Evolutionary conservation across 2,888 invertebrate species (phyloP).

Genomic region (Sphaerophoria rueppellii): DNA sequence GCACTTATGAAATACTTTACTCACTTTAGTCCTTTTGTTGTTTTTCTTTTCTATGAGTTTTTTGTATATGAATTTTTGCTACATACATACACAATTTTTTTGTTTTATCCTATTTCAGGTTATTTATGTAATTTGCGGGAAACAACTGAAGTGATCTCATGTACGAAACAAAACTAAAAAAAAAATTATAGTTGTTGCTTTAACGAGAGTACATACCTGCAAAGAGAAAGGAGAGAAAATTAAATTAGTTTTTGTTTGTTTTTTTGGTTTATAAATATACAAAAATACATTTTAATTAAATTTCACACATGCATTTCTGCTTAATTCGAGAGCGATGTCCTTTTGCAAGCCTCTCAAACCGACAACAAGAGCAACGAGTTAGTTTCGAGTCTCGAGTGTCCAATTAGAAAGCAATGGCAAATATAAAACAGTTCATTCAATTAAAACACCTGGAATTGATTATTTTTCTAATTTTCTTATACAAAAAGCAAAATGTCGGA

Average conservation of each 20-base stretch:
- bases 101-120: slow-evolving; percentile 40
- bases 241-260: slow-evolving; percentile 57
- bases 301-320: slow-evolving; percentile 35
- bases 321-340: slow-evolving; percentile 40
- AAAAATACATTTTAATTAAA: slow-evolving; percentile 63
- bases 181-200: slow-evolving; percentile 58
- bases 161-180: no score
- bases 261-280: slow-evolving; percentile 23
- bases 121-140: slow-evolving; percentile 66
- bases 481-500: slow-evolving; percentile 1
- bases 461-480: slow-evolving; percentile 24
- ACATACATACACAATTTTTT: slow-evolving; percentile 17
- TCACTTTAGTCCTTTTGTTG: slow-evolving; percentile 69
- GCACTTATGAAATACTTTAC: slow-evolving; percentile 71
- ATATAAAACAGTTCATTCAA: slow-evolving; percentile 38
- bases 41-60: not conserved
- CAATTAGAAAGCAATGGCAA: slow-evolving; percentile 43
- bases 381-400: slow-evolving; percentile 22
- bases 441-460: slow-evolving; percentile 68
- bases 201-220: slow-evolving; percentile 62
- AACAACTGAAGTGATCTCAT: slow-evolving; percentile 66
- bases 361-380: slow-evolving; percentile 23
- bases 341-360: slow-evolving; percentile 30
- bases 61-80: slow-evolving; percentile 4
- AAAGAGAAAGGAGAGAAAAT: slow-evolving; percentile 55